These are phyloP conservation scores for Microchrysa polita DNA, from an alignment of 2,888 invertebrate species.

Conservation along the genomic window DNA sequence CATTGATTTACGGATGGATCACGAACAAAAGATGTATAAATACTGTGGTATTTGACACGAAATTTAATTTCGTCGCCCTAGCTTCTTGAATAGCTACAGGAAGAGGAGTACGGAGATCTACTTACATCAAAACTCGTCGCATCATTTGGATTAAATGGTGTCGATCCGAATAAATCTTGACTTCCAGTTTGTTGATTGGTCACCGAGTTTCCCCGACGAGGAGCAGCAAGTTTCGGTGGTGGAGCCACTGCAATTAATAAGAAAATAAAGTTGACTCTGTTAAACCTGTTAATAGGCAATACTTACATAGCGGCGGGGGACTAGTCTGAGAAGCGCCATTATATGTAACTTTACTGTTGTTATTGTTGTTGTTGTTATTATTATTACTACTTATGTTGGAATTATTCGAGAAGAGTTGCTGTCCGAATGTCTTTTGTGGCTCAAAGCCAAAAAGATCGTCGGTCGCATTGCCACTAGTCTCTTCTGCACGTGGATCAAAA, in stretches of 20 bases:
- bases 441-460: constrained; percentile 65
- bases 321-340: constrained; percentile 57
- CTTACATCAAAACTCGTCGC: constrained; percentile 62
- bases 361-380: constrained; percentile 52
- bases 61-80: too few relatives aligned
- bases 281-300: constrained; percentile 17
- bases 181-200: constrained; percentile 63
- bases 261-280: constrained; percentile 44
- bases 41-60: too few relatives aligned
- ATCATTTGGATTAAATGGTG: constrained; percentile 71
- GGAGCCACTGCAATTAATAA: constrained; percentile 78
- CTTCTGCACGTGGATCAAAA: constrained; percentile 89
- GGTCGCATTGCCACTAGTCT: constrained; percentile 65
- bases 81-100: too few relatives aligned
- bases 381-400: constrained; percentile 60
- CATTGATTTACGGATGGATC: too few relatives aligned
- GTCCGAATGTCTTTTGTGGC: constrained; percentile 63
- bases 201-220: constrained; percentile 63
- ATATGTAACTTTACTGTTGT: constrained; percentile 41
- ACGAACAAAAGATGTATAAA: too few relatives aligned
- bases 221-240: constrained; percentile 81
- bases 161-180: constrained; percentile 83
- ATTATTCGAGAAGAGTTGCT: constrained; percentile 65
- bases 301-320: constrained; percentile 78
- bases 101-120: too few relatives aligned